Evolutionary conservation across 2,797 vertebrate species (phyloP).

Genomic region (Hoplostethus mediterraneus): DNA sequence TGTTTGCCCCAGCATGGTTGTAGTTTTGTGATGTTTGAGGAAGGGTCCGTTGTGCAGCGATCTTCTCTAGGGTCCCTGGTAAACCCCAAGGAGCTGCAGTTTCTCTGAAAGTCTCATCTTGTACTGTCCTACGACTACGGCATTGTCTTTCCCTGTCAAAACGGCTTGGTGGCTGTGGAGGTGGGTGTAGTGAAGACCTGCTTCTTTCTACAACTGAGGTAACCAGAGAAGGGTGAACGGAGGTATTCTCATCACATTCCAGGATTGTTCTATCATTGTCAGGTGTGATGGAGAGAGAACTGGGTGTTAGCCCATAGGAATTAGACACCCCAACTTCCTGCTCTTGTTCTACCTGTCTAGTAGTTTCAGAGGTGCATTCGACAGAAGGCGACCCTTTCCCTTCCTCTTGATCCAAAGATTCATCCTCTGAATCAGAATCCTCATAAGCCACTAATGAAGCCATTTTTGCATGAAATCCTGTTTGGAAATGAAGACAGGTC

Average conservation of each 20-base stretch:
- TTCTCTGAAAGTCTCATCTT: conserved; percentile 24
- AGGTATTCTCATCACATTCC: conserved; percentile 18
- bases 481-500: conserved; percentile 24
- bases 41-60: background rate
- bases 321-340: conserved; percentile 11
- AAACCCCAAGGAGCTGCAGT: conserved; percentile 20
- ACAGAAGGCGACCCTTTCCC: conserved; percentile 21
- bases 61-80: conserved; percentile 18
- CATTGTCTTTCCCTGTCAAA: conserved; percentile 19
- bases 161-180: conserved; percentile 18
- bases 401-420: conserved; percentile 55
- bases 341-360: conserved; percentile 12
- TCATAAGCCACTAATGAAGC: conserved; percentile 93
- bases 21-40: conserved; percentile 24
- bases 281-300: conserved; percentile 11
- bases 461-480: conserved; percentile 76
- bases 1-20: conserved; percentile 11
- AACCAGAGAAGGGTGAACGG: background rate
- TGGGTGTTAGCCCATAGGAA: background rate
- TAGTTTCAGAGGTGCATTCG: conserved; percentile 15
- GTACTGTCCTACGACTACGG: background rate
- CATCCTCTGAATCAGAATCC: conserved; percentile 91
- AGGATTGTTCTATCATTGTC: conserved; percentile 13
- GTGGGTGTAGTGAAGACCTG: background rate
- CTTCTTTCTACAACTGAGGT: conserved; percentile 25